Percentiles rank a stretch among this genome's conserved stretches.
Conservation (phyloP, 2,888 invertebrate species). For the Leptinotarsa peninsularis region DNA sequence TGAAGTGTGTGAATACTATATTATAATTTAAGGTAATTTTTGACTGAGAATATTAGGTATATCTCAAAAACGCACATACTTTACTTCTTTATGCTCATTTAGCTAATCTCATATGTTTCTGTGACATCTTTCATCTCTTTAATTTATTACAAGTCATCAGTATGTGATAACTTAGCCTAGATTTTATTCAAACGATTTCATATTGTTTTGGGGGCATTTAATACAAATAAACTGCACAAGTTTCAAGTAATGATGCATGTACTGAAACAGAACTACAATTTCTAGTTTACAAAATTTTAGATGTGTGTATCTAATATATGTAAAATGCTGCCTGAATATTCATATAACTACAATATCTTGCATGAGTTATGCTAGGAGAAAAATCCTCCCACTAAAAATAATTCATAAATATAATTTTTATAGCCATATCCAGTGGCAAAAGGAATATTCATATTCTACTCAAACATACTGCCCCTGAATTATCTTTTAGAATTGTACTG, state of each 20-base stretch:
- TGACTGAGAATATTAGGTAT: conserved; percentile 44
- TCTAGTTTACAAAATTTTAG: conserved; percentile 15
- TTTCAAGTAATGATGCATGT: not conserved
- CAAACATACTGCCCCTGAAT: not conserved
- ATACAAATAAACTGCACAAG: conserved; percentile 16
- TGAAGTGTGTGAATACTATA: conserved; percentile 36
- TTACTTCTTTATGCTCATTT: conserved; percentile 30
- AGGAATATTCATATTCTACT: not conserved
- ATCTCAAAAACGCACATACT: conserved; percentile 43
- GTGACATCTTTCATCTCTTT: conserved; percentile 41
- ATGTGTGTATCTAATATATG: conserved; percentile 3
- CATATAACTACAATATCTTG: not conserved
- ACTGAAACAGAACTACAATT: not conserved
- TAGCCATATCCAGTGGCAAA: not conserved
- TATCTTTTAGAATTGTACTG: conserved; percentile 8
- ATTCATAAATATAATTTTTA: not conserved
- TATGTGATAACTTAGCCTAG: conserved; percentile 38
- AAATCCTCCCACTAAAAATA: too few species aligned
- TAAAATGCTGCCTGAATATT: not conserved
- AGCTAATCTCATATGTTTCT: conserved; percentile 41
- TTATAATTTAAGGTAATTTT: conserved; percentile 43
- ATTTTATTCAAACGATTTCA: conserved; percentile 30
- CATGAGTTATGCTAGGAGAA: not conserved
- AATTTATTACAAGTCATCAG: conserved; percentile 31
- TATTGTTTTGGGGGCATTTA: conserved; percentile 3